Percentiles rank a stretch among this genome's conserved stretches.
Conservation (phyloP, 2,113 vertebrate genomes). For the Osmerus eperlanus region DNA sequence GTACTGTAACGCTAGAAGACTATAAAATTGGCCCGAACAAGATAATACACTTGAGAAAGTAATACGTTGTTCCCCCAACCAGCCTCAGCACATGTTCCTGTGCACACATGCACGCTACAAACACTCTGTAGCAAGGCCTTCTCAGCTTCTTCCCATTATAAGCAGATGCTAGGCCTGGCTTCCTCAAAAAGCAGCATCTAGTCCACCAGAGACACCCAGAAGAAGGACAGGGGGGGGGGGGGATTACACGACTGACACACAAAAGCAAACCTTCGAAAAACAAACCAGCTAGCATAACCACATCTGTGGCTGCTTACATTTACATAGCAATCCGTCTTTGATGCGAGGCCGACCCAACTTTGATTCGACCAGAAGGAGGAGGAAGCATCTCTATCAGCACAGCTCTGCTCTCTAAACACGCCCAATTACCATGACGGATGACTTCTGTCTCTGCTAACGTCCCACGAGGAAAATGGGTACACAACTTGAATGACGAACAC, state of each 20-base stretch:
- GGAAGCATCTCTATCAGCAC: constrained; percentile 57
- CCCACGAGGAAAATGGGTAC: constrained; percentile 59
- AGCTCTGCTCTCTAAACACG: constrained; percentile 64
- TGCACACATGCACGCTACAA: not conserved
- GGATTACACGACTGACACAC: constrained; percentile 37
- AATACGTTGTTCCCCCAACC: not conserved
- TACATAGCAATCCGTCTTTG: constrained; percentile 47
- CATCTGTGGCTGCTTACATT: constrained; percentile 50
- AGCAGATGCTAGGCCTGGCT: constrained; percentile 9
- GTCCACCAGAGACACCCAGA: constrained; percentile 27
- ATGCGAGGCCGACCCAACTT: constrained; percentile 39
- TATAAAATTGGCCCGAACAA: too few relatives aligned
- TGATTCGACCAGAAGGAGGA: constrained; percentile 61
- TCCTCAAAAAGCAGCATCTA: constrained; percentile 5
- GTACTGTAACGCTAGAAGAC: too few relatives aligned
- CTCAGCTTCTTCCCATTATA: constrained; percentile 18
- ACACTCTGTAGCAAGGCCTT: not conserved
- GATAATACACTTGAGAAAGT: too few relatives aligned
- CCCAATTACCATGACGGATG: constrained; percentile 73
- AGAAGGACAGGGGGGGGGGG: constrained; percentile 21
- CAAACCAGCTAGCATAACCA: constrained; percentile 46
- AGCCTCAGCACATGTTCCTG: not conserved
- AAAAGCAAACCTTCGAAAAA: constrained; percentile 29
- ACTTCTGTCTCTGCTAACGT: constrained; percentile 45
- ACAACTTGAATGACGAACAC: constrained; percentile 64